Percentiles rank a stretch among this genome's conserved stretches.
Evolutionary conservation across 1,140 invertebrate genomes (phyloP).

Genomic region (Orchesella cincta): DNA sequence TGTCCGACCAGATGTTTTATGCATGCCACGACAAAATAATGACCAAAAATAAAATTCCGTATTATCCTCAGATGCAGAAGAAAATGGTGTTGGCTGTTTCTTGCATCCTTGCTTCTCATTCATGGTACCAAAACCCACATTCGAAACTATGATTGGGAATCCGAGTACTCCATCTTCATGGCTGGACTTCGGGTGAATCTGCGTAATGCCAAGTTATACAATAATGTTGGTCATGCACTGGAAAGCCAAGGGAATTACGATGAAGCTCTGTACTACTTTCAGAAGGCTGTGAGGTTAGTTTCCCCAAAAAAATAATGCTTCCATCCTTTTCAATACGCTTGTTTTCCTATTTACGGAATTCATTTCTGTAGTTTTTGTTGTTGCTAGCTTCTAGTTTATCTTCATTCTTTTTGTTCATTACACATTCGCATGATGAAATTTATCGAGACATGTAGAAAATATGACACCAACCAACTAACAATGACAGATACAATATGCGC

Average conservation of each 20-base stretch:
- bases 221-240: constrained; percentile 93
- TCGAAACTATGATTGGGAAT: constrained; percentile 88
- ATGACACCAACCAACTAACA: not conserved
- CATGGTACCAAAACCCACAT: constrained; percentile 79
- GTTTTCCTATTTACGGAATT: too few species aligned
- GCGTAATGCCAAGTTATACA: constrained; percentile 92
- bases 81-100: constrained; percentile 61
- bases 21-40: not conserved
- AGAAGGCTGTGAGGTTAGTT: constrained; percentile 77
- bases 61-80: constrained; percentile 54
- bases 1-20: too few species aligned
- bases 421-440: too few species aligned
- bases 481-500: not conserved
- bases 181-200: constrained; percentile 87
- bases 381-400: too few species aligned
- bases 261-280: constrained; percentile 87
- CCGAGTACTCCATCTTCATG: constrained; percentile 90
- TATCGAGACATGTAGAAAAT: not conserved
- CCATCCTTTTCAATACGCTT: too few species aligned
- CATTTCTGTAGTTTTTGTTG: too few species aligned
- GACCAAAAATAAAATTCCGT: too few species aligned
- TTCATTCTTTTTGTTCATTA: too few species aligned
- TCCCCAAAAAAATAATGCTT: too few species aligned
- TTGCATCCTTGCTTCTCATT: constrained; percentile 70
- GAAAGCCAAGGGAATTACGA: constrained; percentile 80